phyloP scores from a whole-genome alignment of 2,797 vertebrate genomes.

The Ciconia nigra region DNA sequence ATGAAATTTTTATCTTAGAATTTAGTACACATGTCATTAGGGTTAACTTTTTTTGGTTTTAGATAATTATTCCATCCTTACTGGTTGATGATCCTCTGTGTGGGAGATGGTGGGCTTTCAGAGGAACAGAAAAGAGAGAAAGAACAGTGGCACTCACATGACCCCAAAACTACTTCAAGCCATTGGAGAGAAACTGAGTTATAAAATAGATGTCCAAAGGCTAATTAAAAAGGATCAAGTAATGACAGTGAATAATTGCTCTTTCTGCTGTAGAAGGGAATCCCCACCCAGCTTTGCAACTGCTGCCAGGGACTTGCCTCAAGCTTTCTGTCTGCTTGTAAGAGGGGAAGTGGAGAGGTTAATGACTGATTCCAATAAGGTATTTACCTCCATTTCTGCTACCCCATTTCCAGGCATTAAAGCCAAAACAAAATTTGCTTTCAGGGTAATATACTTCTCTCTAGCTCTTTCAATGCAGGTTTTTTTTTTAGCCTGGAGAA shows the following conservation, averaged over 20 bases:
- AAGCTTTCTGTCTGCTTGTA: background rate
- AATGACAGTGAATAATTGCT: background rate
- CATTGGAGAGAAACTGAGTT: background rate
- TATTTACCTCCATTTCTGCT: background rate
- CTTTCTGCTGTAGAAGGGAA: slow-evolving; percentile 10
- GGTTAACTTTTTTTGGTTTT: background rate
- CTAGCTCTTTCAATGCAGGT: background rate
- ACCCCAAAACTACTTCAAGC: background rate
- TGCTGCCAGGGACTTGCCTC: slow-evolving; percentile 7
- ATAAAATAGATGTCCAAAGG: background rate
- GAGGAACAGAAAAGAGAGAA: background rate
- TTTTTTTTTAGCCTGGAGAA: background rate
- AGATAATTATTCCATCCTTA: background rate
- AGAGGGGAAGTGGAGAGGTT: background rate
- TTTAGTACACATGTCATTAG: background rate
- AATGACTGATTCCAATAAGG: background rate
- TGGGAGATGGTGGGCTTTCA: background rate
- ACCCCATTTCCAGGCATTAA: background rate
- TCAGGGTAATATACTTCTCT: background rate
- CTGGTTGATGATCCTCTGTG: background rate
- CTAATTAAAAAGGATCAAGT: background rate
- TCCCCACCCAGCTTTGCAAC: background rate
- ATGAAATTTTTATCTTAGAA: background rate
- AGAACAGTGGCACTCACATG: background rate
- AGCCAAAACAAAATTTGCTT: background rate